Conservation (phyloP, 2,888 invertebrate species). For the Chouioia cunea region DNA sequence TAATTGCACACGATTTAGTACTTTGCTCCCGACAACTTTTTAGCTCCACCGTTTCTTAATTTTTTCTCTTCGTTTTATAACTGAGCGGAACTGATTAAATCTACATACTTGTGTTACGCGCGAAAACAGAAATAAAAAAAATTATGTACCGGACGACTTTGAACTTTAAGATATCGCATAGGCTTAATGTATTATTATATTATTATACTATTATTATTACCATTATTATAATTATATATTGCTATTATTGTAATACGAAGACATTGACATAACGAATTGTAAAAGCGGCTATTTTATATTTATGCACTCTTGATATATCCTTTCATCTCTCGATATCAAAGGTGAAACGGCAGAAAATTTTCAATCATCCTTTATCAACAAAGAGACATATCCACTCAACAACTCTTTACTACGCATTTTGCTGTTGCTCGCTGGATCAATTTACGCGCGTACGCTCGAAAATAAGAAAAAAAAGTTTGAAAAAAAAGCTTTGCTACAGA, state of each 20-base stretch:
- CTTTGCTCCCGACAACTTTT: constrained; percentile 10
- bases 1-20: constrained; percentile 19
- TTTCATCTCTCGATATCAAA: constrained; percentile 28
- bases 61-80: constrained; percentile 35
- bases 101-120: constrained; percentile 20
- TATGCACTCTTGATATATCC: constrained; percentile 60
- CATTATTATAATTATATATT: constrained; percentile 53
- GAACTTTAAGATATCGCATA: constrained; percentile 61
- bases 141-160: constrained; percentile 44
- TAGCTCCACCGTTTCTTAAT: neutral
- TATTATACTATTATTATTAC: constrained; percentile 47
- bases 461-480: constrained; percentile 10
- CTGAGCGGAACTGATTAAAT: constrained; percentile 21
- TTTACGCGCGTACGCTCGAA: constrained; percentile 23
- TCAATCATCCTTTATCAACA: constrained; percentile 13
- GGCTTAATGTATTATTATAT: constrained; percentile 63
- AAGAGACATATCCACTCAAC: constrained; percentile 25
- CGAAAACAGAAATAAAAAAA: constrained; percentile 5
- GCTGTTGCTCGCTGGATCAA: constrained; percentile 34
- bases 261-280: constrained; percentile 65
- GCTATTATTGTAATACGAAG: constrained; percentile 62
- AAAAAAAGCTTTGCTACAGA: constrained; percentile 30
- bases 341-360: constrained; percentile 23
- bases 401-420: constrained; percentile 19
- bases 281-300: constrained; percentile 65